Evolutionary conservation across 2,888 invertebrate genomes (phyloP).

Genomic region (Heliconius hortense): DNA sequence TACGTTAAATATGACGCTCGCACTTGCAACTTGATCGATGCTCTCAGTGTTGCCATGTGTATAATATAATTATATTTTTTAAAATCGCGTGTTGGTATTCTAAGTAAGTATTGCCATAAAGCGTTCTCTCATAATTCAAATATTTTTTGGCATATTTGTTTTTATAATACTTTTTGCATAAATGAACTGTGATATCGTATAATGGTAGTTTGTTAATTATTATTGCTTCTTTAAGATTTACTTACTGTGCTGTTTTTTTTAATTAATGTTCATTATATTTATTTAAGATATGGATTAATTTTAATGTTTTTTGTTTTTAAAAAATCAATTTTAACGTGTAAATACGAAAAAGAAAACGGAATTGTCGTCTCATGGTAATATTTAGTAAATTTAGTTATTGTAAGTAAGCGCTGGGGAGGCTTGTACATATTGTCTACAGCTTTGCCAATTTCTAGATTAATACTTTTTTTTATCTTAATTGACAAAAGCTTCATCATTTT

Average conservation of each 20-base stretch:
- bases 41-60: conserved; percentile 40
- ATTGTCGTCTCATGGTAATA: conserved; percentile 66
- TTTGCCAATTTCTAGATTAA: conserved; percentile 43
- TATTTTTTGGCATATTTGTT: conserved; percentile 51
- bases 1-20: conserved; percentile 18
- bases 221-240: conserved; percentile 66
- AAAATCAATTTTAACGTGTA: conserved; percentile 59
- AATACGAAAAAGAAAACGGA: conserved; percentile 71
- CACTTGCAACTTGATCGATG: conserved; percentile 34
- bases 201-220: conserved; percentile 75
- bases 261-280: conserved; percentile 45
- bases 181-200: conserved; percentile 81
- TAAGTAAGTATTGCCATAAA: conserved; percentile 57
- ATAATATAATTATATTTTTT: conserved; percentile 32
- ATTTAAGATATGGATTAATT: conserved; percentile 45
- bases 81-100: conserved; percentile 35
- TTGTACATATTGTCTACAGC: conserved; percentile 72
- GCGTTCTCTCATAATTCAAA: conserved; percentile 49
- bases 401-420: conserved; percentile 59
- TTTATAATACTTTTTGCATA: conserved; percentile 72
- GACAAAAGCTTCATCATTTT: conserved; percentile 5
- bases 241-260: conserved; percentile 48
- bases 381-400: conserved; percentile 52
- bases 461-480: conserved; percentile 11
- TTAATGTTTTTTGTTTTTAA: conserved; percentile 40